Evolutionary conservation across 2,797 vertebrate species (phyloP).

Genomic region (Melanotaenia maccullochi): DNA sequence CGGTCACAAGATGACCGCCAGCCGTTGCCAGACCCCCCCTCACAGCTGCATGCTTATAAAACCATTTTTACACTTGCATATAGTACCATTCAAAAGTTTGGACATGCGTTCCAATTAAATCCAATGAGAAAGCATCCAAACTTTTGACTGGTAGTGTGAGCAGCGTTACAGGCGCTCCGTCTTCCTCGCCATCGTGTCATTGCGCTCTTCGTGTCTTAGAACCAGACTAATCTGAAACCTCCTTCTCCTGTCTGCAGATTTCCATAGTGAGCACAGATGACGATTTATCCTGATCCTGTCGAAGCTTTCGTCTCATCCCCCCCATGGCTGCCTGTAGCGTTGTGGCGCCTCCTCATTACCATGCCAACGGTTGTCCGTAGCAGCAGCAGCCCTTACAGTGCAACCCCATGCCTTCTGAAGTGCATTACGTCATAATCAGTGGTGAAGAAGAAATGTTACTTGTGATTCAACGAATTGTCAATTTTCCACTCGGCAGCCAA

Average conservation of each 20-base stretch:
- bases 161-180: not conserved
- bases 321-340: conserved; percentile 63
- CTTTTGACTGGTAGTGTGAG: too few species aligned
- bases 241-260: conserved; percentile 83
- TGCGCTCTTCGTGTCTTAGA: too few species aligned
- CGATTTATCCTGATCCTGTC: conserved; percentile 88
- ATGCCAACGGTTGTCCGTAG: conserved; percentile 78
- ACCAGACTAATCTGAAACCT: not conserved
- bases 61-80: not conserved
- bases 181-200: not conserved
- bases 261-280: conserved; percentile 99
- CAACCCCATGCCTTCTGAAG: conserved; percentile 88
- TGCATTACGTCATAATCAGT: conserved; percentile 82
- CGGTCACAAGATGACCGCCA: conserved; percentile 10
- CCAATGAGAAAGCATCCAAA: too few species aligned
- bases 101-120: too few species aligned
- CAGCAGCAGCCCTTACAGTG: conserved; percentile 64
- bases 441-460: conserved; percentile 60
- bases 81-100: too few species aligned
- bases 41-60: conserved; percentile 14
- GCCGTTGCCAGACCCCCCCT: conserved; percentile 1
- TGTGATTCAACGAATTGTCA: conserved; percentile 73
- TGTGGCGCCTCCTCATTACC: conserved; percentile 77
- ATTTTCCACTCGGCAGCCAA: conserved; percentile 44
- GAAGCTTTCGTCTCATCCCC: not conserved